phyloP scores from a whole-genome alignment of 53 echinoderm and acorn worm species.

The Zoroaster sp. region DNA sequence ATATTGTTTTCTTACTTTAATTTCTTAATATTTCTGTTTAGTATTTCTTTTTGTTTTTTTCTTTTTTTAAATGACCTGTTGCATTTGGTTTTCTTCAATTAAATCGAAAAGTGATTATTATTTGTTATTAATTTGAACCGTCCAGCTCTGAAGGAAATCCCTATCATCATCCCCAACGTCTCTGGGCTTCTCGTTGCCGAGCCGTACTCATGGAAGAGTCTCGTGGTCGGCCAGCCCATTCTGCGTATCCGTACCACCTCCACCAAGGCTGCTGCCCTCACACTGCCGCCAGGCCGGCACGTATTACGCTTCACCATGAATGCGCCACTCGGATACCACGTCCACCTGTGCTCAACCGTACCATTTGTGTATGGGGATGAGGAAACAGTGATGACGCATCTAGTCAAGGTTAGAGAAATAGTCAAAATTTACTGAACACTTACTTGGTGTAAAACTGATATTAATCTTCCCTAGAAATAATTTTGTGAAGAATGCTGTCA shows the following conservation, averaged over 20 bases:
- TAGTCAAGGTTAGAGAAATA: constrained; percentile 74
- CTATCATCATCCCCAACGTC: constrained; percentile 46
- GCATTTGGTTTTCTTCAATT: neutral
- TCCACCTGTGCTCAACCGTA: constrained; percentile 92
- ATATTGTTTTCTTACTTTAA: too few relatives aligned
- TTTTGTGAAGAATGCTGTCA: too few relatives aligned
- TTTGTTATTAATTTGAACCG: neutral
- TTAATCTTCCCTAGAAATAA: too few relatives aligned
- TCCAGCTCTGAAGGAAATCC: constrained; percentile 19
- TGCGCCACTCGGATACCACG: constrained; percentile 93
- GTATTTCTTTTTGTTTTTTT: neutral
- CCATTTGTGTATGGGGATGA: constrained; percentile 96
- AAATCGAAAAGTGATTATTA: too few relatives aligned
- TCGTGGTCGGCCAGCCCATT: constrained; percentile 96
- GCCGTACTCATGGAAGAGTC: constrained; percentile 99
- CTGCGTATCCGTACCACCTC: constrained; percentile 92
- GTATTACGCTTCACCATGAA: constrained; percentile 97
- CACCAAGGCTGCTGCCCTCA: constrained; percentile 91
- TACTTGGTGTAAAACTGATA: neutral
- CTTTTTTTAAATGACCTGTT: too few relatives aligned
- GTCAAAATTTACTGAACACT: neutral
- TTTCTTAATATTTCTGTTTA: too few relatives aligned
- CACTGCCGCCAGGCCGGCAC: constrained; percentile 91
- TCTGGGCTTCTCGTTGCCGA: constrained; percentile 96
- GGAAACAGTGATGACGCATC: constrained; percentile 89